Evolutionary conservation across 2,113 vertebrate species (phyloP), one percentile per base, ranked within the genome.

Genomic region (Condylura cristata): DNA sequence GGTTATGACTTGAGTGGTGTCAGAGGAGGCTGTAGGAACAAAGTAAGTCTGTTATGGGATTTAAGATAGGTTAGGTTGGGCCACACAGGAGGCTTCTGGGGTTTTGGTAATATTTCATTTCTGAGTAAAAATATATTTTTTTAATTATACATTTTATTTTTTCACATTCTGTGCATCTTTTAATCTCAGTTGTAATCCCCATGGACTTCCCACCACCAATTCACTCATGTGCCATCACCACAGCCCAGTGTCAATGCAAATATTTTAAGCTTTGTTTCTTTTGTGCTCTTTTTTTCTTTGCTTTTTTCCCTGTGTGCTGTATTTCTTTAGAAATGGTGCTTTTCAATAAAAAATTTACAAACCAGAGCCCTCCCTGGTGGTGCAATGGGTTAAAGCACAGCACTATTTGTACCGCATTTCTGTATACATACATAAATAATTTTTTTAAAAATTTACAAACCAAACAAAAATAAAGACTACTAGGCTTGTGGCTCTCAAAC

Each of bases 271-370:
- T 91, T 75, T 39, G 28, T 58, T 89, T 75, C 39, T 30, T 63
- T 85, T 71, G 39, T 48, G 48, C 66, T 66, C 37, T 89, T 86
- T 17, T 51, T 12, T 12, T 17, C 53, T 53, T 18, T 53, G 17
- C 18, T 20, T 90, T 79, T 24, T 65, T 44, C 8, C 41, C 20
- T 14, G 9, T 61, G 65, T 80, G 18, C 72, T 85, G 22, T 80
- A 63, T 66, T 79, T 84, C 46, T 80, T 14, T 58, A 66, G 60
- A 70, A 75, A 20, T 16, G 20, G 30, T 22, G 70, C 86, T 86
- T 89, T 82, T 58, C 58, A 93, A 65, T 58, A 71, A 87, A 82
- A 86, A 13, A 86, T 74, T 22, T 56, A n/a, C n/a, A 48, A 48
- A 48, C 46, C 6, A 48, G 6, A 48, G 46, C 46, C 12, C 7